A percentile compares a stretch with the other conserved stretches of the same genome.
Evolutionary conservation across 2,888 invertebrate species (phyloP).

Genomic region (Cerastoderma edule): DNA sequence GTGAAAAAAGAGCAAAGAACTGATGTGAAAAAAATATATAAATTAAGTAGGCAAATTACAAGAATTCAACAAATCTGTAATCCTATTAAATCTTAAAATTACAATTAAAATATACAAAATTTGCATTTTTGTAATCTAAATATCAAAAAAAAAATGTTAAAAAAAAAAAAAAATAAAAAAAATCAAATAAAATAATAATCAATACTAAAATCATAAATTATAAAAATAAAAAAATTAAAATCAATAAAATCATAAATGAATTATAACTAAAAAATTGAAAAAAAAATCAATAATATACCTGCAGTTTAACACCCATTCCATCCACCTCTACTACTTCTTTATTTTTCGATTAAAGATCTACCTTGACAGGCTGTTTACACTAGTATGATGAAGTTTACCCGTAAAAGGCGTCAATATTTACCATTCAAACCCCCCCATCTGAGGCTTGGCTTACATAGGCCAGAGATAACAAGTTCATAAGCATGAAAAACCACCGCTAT

Average conservation of each 20-base stretch:
- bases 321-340: neutral
- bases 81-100: too few relatives aligned
- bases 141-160: too few relatives aligned
- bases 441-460: conserved; percentile 4
- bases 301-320: conserved; percentile 21
- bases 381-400: conserved; percentile 25
- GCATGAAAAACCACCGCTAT: conserved; percentile 28
- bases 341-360: too few relatives aligned
- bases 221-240: neutral
- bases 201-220: neutral
- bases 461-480: conserved; percentile 23
- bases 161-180: neutral
- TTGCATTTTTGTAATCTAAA: too few relatives aligned
- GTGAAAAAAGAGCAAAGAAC: too few relatives aligned
- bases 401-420: conserved; percentile 24
- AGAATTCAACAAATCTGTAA: too few relatives aligned
- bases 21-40: too few relatives aligned
- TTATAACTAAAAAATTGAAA: neutral
- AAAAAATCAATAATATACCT: conserved; percentile 18
- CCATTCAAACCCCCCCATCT: conserved; percentile 17
- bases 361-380: conserved; percentile 6
- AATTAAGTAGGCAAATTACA: too few relatives aligned
- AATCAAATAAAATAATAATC: neutral
- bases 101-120: too few relatives aligned
- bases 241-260: too few relatives aligned